Conservation (phyloP, 2,113 vertebrate species). For the Tylochromis polylepis region DNA sequence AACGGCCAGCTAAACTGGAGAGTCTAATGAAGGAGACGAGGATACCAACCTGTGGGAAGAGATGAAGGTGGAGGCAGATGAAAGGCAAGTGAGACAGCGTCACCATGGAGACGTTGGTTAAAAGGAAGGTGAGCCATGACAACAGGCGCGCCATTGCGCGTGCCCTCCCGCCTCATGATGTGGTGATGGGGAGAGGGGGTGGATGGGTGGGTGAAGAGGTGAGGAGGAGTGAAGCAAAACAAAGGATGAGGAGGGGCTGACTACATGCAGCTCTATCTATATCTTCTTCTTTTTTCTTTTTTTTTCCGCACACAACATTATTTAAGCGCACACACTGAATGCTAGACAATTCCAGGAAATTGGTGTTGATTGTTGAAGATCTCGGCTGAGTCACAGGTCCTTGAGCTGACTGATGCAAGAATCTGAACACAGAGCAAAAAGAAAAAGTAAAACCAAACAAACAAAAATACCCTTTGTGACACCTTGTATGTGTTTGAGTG, state of each 20-base stretch:
- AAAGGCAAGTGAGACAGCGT: slow-evolving; percentile 46
- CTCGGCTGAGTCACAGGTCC: neutral
- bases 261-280: neutral
- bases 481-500: neutral
- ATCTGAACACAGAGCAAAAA: neutral
- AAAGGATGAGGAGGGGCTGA: neutral
- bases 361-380: neutral
- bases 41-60: slow-evolving; percentile 23
- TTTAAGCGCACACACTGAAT: neutral
- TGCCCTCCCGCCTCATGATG: neutral
- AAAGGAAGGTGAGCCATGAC: slow-evolving; percentile 60
- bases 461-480: neutral
- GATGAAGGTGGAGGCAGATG: slow-evolving; percentile 24
- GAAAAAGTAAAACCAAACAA: neutral
- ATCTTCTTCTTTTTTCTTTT: neutral
- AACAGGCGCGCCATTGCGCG: slow-evolving; percentile 32
- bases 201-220: neutral
- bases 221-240: slow-evolving; percentile 26
- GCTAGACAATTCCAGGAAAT: neutral
- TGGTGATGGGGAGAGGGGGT: neutral
- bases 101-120: slow-evolving; percentile 63
- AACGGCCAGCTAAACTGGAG: neutral
- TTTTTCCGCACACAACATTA: neutral
- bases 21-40: slow-evolving; percentile 1
- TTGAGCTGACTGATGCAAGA: slow-evolving; percentile 10